phyloP scores from a whole-genome alignment of 2,888 invertebrate species.

The Parapristionchus giblindavisi region DNA sequence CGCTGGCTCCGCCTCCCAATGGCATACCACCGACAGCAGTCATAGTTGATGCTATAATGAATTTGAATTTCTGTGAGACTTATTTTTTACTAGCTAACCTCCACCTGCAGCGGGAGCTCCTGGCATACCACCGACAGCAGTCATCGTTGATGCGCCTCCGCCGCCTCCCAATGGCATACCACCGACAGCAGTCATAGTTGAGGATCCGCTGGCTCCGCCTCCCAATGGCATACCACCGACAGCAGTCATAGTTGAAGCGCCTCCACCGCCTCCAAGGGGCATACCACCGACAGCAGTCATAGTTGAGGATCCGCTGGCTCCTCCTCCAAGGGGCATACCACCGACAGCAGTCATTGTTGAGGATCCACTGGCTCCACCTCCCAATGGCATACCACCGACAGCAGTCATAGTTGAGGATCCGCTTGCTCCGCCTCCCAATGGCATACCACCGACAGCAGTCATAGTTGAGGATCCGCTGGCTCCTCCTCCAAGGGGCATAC shows the following conservation, averaged over 20 bases:
- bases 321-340: conserved; percentile 40
- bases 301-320: conserved; percentile 30
- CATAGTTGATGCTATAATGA: conserved; percentile 54
- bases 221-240: conserved; percentile 46
- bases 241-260: conserved; percentile 51
- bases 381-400: not conserved
- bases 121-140: conserved; percentile 52
- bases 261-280: conserved; percentile 32
- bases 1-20: conserved; percentile 5
- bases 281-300: conserved; percentile 37
- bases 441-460: conserved; percentile 35
- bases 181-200: conserved; percentile 55
- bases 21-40: conserved; percentile 55
- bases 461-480: conserved; percentile 27
- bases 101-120: conserved; percentile 10
- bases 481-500: conserved; percentile 33
- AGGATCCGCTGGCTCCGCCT: conserved; percentile 34
- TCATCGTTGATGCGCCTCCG: conserved; percentile 53
- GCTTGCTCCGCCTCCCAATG: conserved; percentile 39
- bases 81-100: too few species aligned
- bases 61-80: too few species aligned
- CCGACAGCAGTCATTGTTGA: conserved; percentile 49
- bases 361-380: not conserved
- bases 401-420: conserved; percentile 31
- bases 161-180: conserved; percentile 41